Base-by-base conservation (phyloP, 92 coral and sea anemone genomes). In the Palythoa grandiflora region DNA sequence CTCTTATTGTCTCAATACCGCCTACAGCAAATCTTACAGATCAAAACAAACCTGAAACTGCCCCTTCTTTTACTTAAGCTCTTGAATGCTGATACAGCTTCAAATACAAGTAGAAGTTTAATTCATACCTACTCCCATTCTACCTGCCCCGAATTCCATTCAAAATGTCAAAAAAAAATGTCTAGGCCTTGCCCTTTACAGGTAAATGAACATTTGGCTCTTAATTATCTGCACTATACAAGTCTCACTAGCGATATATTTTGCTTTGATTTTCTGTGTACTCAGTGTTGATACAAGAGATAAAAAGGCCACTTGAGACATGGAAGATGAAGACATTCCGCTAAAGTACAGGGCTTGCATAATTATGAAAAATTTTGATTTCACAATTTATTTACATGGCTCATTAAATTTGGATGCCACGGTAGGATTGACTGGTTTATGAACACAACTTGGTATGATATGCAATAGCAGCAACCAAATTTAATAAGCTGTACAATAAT, bases 351-450 rank as follows among this genome's bases (percentile, higher is more conserved):
- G n/a, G 21, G 66, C 66, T 53, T 2, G 15, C 63, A 59, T 77
- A 54, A 36, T 35, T 54, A 5, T 12, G 48, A 55, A 19, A 15
- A 53, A 35, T 52, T 36, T 54, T 38, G 10, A 37, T 70, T 35
- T 38, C 39, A 70, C 75, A 28, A 21, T 37, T 52, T 77, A 52
- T 50, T 77, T 77, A 53, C 50, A 77, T 4, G 48, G 83, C 44
- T 54, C 7, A 53, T 9, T 77, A 15, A 28, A 50, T 21, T 53
- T 36, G 44, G 68, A 9, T 53, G 48, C 63, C 48, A 77, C 20
- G 3, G 9, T 17, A 50, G 53, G 40, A 75, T 48, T 48, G 44
- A 71, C 40, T 71, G 38, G 60, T 75, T 53, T 48, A 19, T 7
- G 50, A 44, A 44, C 17, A 73, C 17, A 39, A 52, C 11, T 15